Base-by-base conservation (phyloP, 2,797 vertebrate genomes). In the Pangasius krempfi region DNA sequence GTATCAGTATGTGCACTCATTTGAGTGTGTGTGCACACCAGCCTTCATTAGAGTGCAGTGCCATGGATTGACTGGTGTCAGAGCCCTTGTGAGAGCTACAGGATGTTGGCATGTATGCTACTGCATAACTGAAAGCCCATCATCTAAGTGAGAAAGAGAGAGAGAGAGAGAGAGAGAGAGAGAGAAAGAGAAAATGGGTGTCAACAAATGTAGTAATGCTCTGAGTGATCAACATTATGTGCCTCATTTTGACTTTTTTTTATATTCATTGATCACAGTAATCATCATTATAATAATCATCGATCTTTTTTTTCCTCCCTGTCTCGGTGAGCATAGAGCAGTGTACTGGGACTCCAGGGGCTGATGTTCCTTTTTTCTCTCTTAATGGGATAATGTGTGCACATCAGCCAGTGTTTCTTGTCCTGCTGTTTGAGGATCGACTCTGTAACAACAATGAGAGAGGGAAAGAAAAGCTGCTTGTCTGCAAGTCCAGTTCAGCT, bases 31-130 rank as follows among this genome's bases (percentile, higher is more conserved):
- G 66, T 84, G 30, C 64, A 54, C 75, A 81, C 84, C 62, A 87
- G 90, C 90, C 88, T 83, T 91, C 79, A 86, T 90, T 89, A 89
- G 83, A 84, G 87, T 90, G 87, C 78, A 87, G 85, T 90, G 87
- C 84, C 85, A 88, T 92, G 83, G 83, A 87, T 84, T 88, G 89
- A 78, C 60, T 87, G 85, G 87, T 88, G 76, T 92, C 85, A 86
- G 87, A 82, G 60, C 40, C 87, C 84, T 68, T 88, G 81, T 87
- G 85, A 89, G 88, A 89, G 87, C 79, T 90, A 76, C 80, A 88
- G 90, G 80, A 92, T 88, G 82, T 91, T 87, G 82, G 78, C 50
- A 68, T 68, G 79, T 83, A 84, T 86, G 84, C 81, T 86, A 73
- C 86, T 47, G 90, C 60, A 68, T 85, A 86, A 72, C 88, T 72